Conservation (phyloP, 2,888 invertebrate species). For the Rugalucina vietnamica region DNA sequence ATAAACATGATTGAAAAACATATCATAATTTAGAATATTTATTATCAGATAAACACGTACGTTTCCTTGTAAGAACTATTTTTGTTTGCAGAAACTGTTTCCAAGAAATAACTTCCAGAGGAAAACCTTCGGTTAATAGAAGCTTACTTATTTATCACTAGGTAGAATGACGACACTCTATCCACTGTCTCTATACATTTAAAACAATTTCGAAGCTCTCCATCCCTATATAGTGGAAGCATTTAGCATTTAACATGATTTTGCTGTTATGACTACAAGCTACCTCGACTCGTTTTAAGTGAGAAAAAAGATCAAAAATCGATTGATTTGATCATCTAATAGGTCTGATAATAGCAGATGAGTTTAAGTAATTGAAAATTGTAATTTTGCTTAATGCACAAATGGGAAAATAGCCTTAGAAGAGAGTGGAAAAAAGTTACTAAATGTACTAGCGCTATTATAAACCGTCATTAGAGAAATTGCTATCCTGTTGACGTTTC, state of each 20-base stretch:
- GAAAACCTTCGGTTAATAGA: background rate
- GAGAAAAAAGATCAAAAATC: constrained; percentile 75
- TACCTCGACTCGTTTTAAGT: constrained; percentile 69
- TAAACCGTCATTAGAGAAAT: constrained; percentile 61
- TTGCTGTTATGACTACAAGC: constrained; percentile 70
- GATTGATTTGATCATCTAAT: constrained; percentile 76
- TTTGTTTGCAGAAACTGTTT: background rate
- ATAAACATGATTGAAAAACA: too few relatives aligned
- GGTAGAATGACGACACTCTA: background rate
- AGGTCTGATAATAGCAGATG: constrained; percentile 72
- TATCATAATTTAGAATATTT: too few relatives aligned
- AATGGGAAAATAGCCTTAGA: constrained; percentile 63
- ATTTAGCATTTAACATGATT: constrained; percentile 75
- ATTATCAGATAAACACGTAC: background rate
- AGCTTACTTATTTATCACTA: background rate
- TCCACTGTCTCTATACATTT: constrained; percentile 49
- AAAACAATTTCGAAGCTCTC: constrained; percentile 66
- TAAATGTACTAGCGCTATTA: constrained; percentile 56
- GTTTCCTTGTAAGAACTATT: background rate
- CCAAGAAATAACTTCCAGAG: background rate
- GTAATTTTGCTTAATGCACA: constrained; percentile 75
- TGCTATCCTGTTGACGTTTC: constrained; percentile 42
- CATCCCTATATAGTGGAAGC: constrained; percentile 65
- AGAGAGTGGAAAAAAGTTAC: constrained; percentile 44
- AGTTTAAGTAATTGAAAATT: constrained; percentile 74